Percentiles rank a stretch among this genome's conserved stretches.
These are phyloP conservation scores for Drosophila barbarae DNA, from an alignment of 2,888 invertebrate species.

Conservation along the genomic window DNA sequence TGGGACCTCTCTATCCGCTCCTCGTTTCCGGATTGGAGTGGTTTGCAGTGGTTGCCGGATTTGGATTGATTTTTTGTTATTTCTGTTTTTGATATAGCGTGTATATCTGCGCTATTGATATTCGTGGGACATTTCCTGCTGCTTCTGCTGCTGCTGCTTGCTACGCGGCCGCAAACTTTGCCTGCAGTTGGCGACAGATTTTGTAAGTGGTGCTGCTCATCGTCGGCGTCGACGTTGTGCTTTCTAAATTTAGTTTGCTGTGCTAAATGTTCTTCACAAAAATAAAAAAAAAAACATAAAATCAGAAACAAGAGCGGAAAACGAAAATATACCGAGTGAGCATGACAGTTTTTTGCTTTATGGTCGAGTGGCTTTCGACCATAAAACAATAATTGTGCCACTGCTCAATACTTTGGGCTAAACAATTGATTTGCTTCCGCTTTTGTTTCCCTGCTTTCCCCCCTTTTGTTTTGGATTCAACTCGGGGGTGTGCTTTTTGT, in stretches of 20 bases:
- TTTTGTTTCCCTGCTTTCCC: conserved; percentile 11
- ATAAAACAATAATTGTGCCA: conserved; percentile 38
- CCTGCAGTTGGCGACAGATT: conserved; percentile 68
- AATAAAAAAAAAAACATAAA: conserved; percentile 18
- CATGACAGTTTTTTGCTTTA: conserved; percentile 15
- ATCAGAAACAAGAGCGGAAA: conserved; percentile 14
- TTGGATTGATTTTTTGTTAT: conserved; percentile 9
- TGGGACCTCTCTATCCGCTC: conserved; percentile 25
- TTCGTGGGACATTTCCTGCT: conserved; percentile 39
- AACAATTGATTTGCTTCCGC: conserved; percentile 24
- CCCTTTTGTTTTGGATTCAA: conserved; percentile 4
- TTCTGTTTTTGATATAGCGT: conserved; percentile 19
- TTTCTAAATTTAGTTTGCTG: conserved; percentile 62
- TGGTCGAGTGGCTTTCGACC: conserved; percentile 23
- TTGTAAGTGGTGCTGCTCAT: conserved; percentile 54
- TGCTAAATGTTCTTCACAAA: conserved; percentile 47
- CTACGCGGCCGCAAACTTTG: conserved; percentile 51
- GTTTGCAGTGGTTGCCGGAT: conserved; percentile 19
- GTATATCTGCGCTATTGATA: conserved; percentile 40
- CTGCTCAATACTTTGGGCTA: conserved; percentile 15
- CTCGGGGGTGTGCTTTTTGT: conserved; percentile 15
- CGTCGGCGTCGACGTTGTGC: conserved; percentile 37
- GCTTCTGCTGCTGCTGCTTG: conserved; percentile 10
- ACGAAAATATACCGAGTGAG: conserved; percentile 27
- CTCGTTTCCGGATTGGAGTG: conserved; percentile 18